These are phyloP conservation scores for Macrotrachela quadricornifera DNA, from an alignment of 1,140 invertebrate genomes.

Conservation along the genomic window DNA sequence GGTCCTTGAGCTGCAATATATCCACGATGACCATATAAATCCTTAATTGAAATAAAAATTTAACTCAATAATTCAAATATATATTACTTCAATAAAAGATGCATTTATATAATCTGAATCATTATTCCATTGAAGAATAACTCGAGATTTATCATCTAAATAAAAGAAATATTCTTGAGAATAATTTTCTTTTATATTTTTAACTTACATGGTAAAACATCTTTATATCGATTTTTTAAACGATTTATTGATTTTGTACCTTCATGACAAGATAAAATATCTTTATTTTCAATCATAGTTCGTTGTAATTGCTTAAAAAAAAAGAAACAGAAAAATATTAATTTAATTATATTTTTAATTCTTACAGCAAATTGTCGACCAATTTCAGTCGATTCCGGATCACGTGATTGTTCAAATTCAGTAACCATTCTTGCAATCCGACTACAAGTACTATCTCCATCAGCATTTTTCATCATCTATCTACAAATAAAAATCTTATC, in stretches of 20 bases:
- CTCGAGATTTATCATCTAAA: constrained; percentile 6
- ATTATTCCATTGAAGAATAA: not conserved
- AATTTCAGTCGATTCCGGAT: too few species aligned
- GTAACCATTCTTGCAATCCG: too few species aligned
- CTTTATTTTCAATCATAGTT: too few species aligned
- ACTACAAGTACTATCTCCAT: too few species aligned
- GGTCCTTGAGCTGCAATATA: constrained; percentile 8
- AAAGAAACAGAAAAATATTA: too few species aligned
- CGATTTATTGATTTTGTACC: not conserved
- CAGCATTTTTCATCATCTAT: too few species aligned
- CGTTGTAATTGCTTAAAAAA: too few species aligned
- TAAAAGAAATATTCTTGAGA: not conserved
- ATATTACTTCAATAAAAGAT: not conserved
- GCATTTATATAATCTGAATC: constrained; percentile 7
- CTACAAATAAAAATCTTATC: too few species aligned
- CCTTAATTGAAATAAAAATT: not conserved
- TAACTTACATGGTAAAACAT: constrained; percentile 4
- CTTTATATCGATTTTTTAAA: constrained; percentile 4
- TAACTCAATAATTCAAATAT: too few species aligned
- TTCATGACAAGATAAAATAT: not conserved
- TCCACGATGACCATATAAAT: not conserved
- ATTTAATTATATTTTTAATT: too few species aligned
- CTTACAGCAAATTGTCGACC: too few species aligned
- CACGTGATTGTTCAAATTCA: too few species aligned
- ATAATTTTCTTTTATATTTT: not conserved